A percentile compares a stretch with the other conserved stretches of the same genome.
Evolutionary conservation across 2,113 vertebrate genomes (phyloP).

Genomic region (Brachyistius frenatus): DNA sequence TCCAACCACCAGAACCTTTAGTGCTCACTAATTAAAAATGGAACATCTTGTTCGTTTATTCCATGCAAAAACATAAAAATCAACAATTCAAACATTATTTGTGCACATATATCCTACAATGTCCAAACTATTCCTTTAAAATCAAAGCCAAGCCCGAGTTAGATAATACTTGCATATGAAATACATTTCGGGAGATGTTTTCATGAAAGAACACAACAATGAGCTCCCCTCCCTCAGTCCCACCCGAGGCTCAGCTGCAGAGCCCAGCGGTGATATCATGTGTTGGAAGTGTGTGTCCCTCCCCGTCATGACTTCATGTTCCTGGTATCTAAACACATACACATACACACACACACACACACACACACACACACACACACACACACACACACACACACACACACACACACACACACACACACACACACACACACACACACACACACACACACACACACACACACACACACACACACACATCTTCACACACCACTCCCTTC

Average conservation of each 20-base stretch:
- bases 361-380: constrained; percentile 14
- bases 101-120: neutral
- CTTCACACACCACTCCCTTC: constrained; percentile 44
- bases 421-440: too few relatives aligned
- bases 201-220: neutral
- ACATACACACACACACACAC: constrained; percentile 27
- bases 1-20: too few relatives aligned
- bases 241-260: constrained; percentile 50
- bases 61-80: too few relatives aligned
- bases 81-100: too few relatives aligned
- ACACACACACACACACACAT: neutral
- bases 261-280: constrained; percentile 60
- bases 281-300: constrained; percentile 38
- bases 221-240: constrained; percentile 29
- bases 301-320: constrained; percentile 64
- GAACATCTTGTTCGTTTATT: too few relatives aligned
- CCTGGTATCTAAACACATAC: constrained; percentile 44
- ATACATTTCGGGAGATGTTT: constrained; percentile 25
- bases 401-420: neutral
- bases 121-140: constrained; percentile 1
- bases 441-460: too few relatives aligned
- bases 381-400: constrained; percentile 19
- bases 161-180: neutral
- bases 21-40: too few relatives aligned
- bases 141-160: neutral